phyloP scores from a whole-genome alignment of 2,113 vertebrate genomes.

The Dendrocopos noguchii region DNA sequence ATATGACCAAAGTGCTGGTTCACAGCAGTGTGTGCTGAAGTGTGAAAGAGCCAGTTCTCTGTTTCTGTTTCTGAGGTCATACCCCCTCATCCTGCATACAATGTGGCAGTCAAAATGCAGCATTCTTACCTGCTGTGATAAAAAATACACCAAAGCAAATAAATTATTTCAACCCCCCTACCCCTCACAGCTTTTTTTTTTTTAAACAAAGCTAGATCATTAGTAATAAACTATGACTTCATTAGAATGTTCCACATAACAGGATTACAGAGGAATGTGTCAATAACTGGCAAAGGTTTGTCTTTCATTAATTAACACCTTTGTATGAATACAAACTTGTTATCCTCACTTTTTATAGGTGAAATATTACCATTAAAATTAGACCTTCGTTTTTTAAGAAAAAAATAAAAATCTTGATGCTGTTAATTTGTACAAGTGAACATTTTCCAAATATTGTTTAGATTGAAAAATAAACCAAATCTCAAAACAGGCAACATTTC shows the following conservation, averaged over 20 bases:
- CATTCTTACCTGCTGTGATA: slow-evolving; percentile 84
- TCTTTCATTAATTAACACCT: slow-evolving; percentile 94
- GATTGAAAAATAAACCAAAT: slow-evolving; percentile 8
- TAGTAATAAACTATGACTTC: slow-evolving; percentile 78
- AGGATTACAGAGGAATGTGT: slow-evolving; percentile 79
- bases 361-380: slow-evolving; percentile 83
- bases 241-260: slow-evolving; percentile 82
- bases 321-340: slow-evolving; percentile 82
- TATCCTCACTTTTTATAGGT: slow-evolving; percentile 79
- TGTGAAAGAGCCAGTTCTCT: slow-evolving; percentile 75
- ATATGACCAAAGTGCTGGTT: slow-evolving; percentile 74
- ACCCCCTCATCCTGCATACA: slow-evolving; percentile 64
- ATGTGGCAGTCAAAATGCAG: slow-evolving; percentile 72
- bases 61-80: slow-evolving; percentile 54
- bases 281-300: slow-evolving; percentile 84
- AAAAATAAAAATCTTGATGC: slow-evolving; percentile 22
- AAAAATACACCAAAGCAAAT: slow-evolving; percentile 83
- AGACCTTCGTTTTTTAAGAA: background rate
- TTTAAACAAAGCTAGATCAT: slow-evolving; percentile 67
- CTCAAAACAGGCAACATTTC: background rate
- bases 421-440: slow-evolving; percentile 75
- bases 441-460: slow-evolving; percentile 55
- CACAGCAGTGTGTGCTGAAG: slow-evolving; percentile 79
- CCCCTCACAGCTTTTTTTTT: slow-evolving; percentile 57
- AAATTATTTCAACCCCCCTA: slow-evolving; percentile 80